A percentile compares a stretch with the other conserved stretches of the same genome.
Conservation (phyloP, 2,888 invertebrate genomes). For the Drosophila acutilabella region DNA sequence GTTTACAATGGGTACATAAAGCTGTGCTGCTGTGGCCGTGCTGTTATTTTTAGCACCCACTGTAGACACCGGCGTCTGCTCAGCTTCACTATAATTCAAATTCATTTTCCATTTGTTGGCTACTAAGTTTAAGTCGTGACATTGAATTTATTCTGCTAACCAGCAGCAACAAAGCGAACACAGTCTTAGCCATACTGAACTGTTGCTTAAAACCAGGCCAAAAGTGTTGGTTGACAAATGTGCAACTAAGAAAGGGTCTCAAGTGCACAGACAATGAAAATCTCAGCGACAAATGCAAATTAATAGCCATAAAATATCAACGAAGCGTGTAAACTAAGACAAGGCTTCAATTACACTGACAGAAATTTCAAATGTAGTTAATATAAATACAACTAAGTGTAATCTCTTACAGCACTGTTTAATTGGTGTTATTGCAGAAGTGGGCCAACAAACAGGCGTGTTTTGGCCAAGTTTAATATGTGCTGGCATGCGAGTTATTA, state of each 20-base stretch:
- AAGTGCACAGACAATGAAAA: conserved; percentile 13
- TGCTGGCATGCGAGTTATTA: conserved; percentile 52
- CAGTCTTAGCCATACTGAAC: conserved; percentile 19
- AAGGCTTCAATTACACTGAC: neutral
- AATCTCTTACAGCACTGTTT: conserved; percentile 1
- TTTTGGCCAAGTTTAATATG: conserved; percentile 22
- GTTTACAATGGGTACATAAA: neutral
- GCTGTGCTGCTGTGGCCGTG: conserved; percentile 21
- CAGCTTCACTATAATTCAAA: conserved; percentile 8
- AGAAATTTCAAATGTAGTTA: neutral
- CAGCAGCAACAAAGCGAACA: conserved; percentile 50
- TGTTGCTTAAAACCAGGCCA: conserved; percentile 38
- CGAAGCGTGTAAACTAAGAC: conserved; percentile 54
- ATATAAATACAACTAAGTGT: neutral
- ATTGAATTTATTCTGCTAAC: conserved; percentile 60
- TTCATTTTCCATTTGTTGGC: neutral
- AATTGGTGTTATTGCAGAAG: conserved; percentile 24
- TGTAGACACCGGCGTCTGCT: conserved; percentile 39
- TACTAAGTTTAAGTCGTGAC: conserved; percentile 53
- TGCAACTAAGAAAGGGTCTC: conserved; percentile 20
- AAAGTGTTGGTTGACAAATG: conserved; percentile 56
- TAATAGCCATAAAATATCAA: conserved; percentile 67
- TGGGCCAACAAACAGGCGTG: conserved; percentile 35
- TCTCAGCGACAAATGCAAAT: conserved; percentile 55
- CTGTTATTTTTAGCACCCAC: conserved; percentile 57